Percentiles rank a stretch among this genome's conserved stretches.
Conservation (phyloP, 2,888 invertebrate species). For the Xanthia icteritia region DNA sequence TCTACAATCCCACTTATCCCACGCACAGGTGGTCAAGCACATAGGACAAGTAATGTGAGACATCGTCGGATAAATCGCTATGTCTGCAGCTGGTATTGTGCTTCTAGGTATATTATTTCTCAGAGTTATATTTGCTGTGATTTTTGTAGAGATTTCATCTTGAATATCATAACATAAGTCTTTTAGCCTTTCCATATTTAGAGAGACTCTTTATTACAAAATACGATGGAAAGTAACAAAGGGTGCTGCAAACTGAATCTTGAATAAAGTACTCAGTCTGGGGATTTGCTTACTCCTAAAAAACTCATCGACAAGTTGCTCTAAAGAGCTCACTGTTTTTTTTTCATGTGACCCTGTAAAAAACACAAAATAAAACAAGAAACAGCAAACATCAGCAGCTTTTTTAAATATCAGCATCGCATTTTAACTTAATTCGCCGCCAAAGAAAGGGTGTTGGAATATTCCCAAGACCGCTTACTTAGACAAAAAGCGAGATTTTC, state of each 20-base stretch:
- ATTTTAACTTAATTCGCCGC: constrained; percentile 57
- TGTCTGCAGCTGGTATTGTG: constrained; percentile 10
- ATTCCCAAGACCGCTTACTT: constrained; percentile 64
- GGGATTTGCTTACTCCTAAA: background rate
- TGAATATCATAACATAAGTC: background rate
- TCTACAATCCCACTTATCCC: background rate
- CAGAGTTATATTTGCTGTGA: constrained; percentile 7
- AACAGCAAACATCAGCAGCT: constrained; percentile 34
- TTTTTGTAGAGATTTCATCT: background rate
- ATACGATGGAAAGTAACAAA: background rate
- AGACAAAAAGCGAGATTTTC: constrained; percentile 74
- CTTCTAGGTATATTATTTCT: background rate
- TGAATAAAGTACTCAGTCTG: constrained; percentile 9
- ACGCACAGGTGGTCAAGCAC: constrained; percentile 18
- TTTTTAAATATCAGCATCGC: constrained; percentile 54
- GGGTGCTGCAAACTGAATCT: background rate
- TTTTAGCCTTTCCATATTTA: no score
- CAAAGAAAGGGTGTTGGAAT: constrained; percentile 64
- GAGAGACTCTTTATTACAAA: background rate
- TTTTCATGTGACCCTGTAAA: background rate
- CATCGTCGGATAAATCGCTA: constrained; percentile 22
- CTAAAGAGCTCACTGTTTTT: background rate
- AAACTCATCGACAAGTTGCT: background rate
- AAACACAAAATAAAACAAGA: constrained; percentile 22
- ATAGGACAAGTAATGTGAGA: constrained; percentile 6